Percentiles rank a stretch among this genome's conserved stretches.
Evolutionary conservation across 2,113 vertebrate species (phyloP).

Genomic region (Lucifuga dentata): DNA sequence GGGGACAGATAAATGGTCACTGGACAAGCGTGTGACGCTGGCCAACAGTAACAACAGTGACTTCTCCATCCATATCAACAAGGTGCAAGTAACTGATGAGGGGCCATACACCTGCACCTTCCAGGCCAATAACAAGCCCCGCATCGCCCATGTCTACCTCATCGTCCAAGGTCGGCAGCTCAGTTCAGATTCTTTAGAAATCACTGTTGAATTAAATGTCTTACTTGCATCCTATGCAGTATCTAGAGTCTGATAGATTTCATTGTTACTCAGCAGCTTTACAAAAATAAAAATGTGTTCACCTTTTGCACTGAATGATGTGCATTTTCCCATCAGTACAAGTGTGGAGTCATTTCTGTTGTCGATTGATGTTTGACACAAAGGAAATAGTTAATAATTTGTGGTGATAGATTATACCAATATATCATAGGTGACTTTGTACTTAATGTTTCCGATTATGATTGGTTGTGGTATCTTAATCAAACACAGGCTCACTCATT

Average conservation of each 20-base stretch:
- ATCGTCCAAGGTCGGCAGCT: conserved; percentile 89
- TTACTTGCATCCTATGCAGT: background rate
- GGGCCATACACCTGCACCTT: conserved; percentile 93
- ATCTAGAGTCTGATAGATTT: conserved; percentile 11
- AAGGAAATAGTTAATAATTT: conserved; percentile 45
- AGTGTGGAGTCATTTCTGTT: conserved; percentile 26
- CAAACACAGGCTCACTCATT: too few relatives aligned
- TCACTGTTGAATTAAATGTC: background rate
- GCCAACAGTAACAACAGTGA: conserved; percentile 88
- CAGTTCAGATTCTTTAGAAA: background rate
- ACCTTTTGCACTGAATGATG: conserved; percentile 19
- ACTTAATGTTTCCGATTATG: conserved; percentile 14
- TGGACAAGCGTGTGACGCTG: conserved; percentile 88
- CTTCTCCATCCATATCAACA: conserved; percentile 90
- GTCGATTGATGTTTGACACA: conserved; percentile 47
- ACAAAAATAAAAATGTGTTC: conserved; percentile 17
- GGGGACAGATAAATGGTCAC: conserved; percentile 92
- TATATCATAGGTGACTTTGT: background rate
- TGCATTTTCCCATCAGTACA: conserved; percentile 43
- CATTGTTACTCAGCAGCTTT: conserved; percentile 6
- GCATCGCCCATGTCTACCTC: conserved; percentile 91
- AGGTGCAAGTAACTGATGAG: conserved; percentile 88
- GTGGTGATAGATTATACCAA: too few relatives aligned
- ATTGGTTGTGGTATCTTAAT: too few relatives aligned
- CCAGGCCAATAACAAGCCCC: conserved; percentile 90